These are phyloP conservation scores for Drosophila simulans DNA, from an alignment of 1,140 invertebrate genomes.

Conservation along the genomic window DNA sequence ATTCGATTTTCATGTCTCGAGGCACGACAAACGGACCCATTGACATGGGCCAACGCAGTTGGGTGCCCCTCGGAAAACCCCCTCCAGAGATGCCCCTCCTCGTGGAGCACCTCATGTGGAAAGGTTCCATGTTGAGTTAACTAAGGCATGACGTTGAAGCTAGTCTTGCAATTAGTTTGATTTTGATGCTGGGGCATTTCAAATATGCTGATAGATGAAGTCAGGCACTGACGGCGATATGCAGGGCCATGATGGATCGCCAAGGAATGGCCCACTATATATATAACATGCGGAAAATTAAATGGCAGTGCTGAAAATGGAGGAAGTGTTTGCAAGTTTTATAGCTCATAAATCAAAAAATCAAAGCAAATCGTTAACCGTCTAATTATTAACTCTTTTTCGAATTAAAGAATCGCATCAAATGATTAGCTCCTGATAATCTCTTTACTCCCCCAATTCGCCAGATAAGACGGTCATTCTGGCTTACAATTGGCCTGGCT, in stretches of 20 bases:
- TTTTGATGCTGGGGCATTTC: conserved; percentile 54
- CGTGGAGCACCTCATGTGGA: conserved; percentile 24
- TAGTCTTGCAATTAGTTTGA: conserved; percentile 58
- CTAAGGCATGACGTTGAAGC: conserved; percentile 54
- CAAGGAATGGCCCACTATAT: conserved; percentile 17
- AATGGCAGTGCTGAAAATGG: not conserved
- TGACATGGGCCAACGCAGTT: conserved; percentile 61
- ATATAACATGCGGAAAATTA: not conserved
- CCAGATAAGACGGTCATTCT: conserved; percentile 16
- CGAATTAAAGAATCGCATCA: not conserved
- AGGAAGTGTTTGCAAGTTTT: too few species aligned
- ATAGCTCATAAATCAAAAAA: not conserved
- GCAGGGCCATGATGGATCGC: conserved; percentile 40
- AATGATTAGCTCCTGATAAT: not conserved
- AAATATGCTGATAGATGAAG: conserved; percentile 53
- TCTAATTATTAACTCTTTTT: not conserved
- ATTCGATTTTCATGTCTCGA: conserved; percentile 53
- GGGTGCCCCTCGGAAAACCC: conserved; percentile 30
- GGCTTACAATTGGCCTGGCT: conserved; percentile 26
- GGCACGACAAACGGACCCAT: conserved; percentile 55
- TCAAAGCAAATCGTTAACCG: not conserved
- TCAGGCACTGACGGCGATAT: too few species aligned
- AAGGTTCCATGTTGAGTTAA: conserved; percentile 55
- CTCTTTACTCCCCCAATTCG: conserved; percentile 2
- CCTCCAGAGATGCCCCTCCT: not conserved